These are phyloP conservation scores for Eretmochelys imbricata DNA, from an alignment of 2,113 vertebrate genomes.

Conservation along the genomic window DNA sequence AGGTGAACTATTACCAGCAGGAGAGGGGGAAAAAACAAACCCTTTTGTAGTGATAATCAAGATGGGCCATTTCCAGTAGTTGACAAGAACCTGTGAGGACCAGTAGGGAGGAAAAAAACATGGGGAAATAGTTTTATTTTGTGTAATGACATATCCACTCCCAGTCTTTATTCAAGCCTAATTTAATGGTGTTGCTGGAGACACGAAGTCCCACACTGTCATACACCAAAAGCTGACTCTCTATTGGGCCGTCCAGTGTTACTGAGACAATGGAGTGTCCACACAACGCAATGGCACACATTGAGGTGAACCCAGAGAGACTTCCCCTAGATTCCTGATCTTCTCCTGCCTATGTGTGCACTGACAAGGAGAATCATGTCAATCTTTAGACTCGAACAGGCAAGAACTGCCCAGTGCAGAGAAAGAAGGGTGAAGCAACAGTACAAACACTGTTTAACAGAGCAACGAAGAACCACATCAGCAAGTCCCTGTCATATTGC, in stretches of 20 bases:
- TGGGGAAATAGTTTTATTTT: too few species aligned
- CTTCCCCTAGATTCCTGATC: neutral
- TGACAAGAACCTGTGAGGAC: too few species aligned
- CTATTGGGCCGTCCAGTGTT: neutral
- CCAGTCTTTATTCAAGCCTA: too few species aligned
- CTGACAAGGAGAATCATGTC: neutral
- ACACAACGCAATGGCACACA: neutral
- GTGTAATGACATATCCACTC: too few species aligned
- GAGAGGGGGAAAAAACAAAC: too few species aligned
- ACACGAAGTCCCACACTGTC: neutral
- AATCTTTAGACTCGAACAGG: neutral
- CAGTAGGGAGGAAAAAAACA: too few species aligned
- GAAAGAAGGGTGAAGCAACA: neutral
- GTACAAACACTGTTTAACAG: neutral
- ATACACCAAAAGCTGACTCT: too few species aligned
- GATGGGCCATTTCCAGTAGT: too few species aligned
- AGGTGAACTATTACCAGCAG: too few species aligned
- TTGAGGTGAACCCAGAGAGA: neutral
- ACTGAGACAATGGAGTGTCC: neutral
- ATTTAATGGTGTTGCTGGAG: too few species aligned
- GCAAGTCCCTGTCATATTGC: neutral
- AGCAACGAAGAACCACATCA: neutral
- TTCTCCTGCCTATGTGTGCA: rapidly evolving
- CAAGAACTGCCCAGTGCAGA: neutral
- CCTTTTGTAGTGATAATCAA: too few species aligned